A percentile compares a stretch with the other conserved stretches of the same genome.
Conservation (phyloP, 64 coral and sea anemone species). For the Pocillopora damicornis region DNA sequence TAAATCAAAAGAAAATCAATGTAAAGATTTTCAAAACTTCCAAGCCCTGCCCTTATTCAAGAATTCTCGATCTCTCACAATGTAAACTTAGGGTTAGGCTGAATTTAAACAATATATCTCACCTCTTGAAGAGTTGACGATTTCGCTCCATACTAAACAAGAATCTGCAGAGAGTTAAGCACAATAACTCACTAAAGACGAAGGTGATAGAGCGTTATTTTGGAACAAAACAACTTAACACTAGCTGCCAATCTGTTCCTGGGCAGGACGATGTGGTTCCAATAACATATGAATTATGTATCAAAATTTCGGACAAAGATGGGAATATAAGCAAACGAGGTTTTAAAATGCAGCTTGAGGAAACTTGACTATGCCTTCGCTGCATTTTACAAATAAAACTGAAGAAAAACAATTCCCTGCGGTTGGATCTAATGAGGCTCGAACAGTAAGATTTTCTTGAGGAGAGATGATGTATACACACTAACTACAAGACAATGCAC, state of each 20-base stretch:
- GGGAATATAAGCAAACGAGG: too few species aligned
- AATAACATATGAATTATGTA: too few species aligned
- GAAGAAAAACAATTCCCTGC: too few species aligned
- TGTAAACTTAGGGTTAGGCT: neutral
- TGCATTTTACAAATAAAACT: too few species aligned
- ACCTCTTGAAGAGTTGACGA: conserved; percentile 97
- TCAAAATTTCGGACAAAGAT: too few species aligned
- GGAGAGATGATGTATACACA: too few species aligned
- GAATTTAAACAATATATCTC: neutral
- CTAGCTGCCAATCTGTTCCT: neutral
- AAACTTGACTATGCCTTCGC: too few species aligned
- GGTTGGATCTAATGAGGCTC: too few species aligned
- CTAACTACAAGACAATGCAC: neutral
- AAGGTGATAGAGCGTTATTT: neutral
- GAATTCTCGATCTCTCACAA: too few species aligned
- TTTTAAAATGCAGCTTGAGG: too few species aligned
- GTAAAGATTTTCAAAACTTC: neutral
- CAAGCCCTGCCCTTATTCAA: neutral
- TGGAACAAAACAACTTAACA: neutral
- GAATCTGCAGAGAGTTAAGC: conserved; percentile 56
- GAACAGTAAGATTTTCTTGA: too few species aligned
- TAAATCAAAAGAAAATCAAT: neutral
- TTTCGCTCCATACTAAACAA: conserved; percentile 99
- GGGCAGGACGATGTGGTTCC: too few species aligned
- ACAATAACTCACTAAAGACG: neutral